Evolutionary conservation across 2,888 invertebrate species (phyloP), one percentile per base, ranked within the genome.

Genomic region (Brachypalpus laphriformis): DNA sequence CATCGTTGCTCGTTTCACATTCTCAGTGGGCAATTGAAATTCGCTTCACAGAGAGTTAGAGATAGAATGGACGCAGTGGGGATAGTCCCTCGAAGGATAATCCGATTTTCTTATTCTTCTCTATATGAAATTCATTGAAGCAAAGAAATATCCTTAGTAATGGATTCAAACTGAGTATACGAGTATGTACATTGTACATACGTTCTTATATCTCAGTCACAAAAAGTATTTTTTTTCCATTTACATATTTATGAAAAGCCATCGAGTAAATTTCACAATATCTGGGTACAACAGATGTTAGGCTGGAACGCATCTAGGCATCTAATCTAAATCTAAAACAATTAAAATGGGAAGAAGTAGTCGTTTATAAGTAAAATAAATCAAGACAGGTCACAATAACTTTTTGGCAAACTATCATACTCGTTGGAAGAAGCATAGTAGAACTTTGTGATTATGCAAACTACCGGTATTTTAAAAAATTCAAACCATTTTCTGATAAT

Each of bases 21-120:
- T 63, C 63, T 61, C 49, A 42, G 61, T 31, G 68, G 77, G 57
- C 68, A 76, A 76, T 76, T 77, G 70, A 70, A 77, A 78, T 78
- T 61, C 66, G 37, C 61, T 56, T 72, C 61, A 54, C 59, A 66
- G 18, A 28, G 6, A 66, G 20, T 71, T 31, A 11, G 9, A 40
- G 56, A 28, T 8, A 45, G 34, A 56, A 61, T 42, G 51, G 57
- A 9, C 40, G 14, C 22, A n/a, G 25, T 31, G 40, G n/a, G 25
- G 31, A 20, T 28, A 57, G 40, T 31, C 63, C 16, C 59, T 81
- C 59, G 34, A 77, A 61, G 82, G 78, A 83, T 78, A 68, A 78
- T 78, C 68, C 76, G 82, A 82, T 76, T 82, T 68, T 76, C 70
- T 76, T 76, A 56, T 70, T 63, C 70, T 61, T 22, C 66, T 61